Evolutionary conservation across 2,113 vertebrate species (phyloP), one percentile per base, ranked within the genome.

Genomic region (Embiotoca jacksoni): DNA sequence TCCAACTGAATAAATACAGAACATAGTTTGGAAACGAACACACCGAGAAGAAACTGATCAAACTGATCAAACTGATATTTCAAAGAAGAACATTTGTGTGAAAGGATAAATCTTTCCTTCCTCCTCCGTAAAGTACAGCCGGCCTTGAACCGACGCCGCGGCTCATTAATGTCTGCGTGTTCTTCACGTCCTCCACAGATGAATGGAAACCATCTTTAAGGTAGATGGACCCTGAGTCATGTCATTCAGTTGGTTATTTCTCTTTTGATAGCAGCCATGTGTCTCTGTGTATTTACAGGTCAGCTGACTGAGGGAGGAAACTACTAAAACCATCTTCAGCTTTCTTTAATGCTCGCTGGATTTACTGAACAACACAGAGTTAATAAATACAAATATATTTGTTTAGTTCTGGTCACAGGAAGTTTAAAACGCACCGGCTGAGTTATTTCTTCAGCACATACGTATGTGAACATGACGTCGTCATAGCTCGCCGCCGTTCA

Each of bases 241-340:
- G 30, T 15, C 23, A 54, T 44, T 44, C 3, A 13, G 36, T 37
- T 64, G 61, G 35, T 59, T 64, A 49, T 57, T 69, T 50, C 37
- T 36, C 50, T 5, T 66, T 53, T 75, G 66, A 81, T 35, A 46
- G 32, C 60, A 72, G 52, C 31, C 5, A 44, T 46, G 58, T 35
- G 1, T 50, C 16, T 10, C 23, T 23, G 23, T 23, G 23, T 23
- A 23, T 23, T 23, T 23, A 23, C 23, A 23, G 23, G 23, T 23
- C 23, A 23, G 23, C 23, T 23, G 23, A 23, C 23, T 23, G 23
- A 23, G 23, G 23, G 23, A 23, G 23, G 23, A 23, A 23, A 23
- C 23, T 23, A 23, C 23, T 23, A 23, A 23, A 23, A 23, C 23
- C 23, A 23, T 23, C 23, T 23, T 23, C 23, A 23, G 23, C 23